Evolutionary conservation across 1,140 invertebrate species (phyloP).

Genomic region (Vollenhovia emeryi): DNA sequence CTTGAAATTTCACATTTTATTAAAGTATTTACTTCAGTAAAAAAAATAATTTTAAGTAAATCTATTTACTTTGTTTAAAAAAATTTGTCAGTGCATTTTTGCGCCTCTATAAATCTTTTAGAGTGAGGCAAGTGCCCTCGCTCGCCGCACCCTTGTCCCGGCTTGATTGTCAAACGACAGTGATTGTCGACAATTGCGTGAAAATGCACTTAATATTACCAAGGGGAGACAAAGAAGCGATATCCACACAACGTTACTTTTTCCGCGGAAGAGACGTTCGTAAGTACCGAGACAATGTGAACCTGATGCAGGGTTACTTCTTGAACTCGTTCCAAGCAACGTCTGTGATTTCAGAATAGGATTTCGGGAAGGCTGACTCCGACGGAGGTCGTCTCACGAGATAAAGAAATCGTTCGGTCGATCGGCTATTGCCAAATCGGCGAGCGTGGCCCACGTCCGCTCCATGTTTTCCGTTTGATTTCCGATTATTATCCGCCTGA

Average conservation of each 20-base stretch:
- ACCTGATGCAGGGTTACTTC: neutral
- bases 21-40: too few relatives aligned
- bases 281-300: neutral
- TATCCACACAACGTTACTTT: neutral
- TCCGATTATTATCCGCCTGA: conserved; percentile 62
- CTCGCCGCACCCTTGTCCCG: too few relatives aligned
- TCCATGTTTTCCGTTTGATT: conserved; percentile 61
- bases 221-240: neutral
- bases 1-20: too few relatives aligned
- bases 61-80: too few relatives aligned
- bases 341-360: neutral
- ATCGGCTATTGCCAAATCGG: conserved; percentile 62
- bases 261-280: neutral
- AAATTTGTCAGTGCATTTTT: too few relatives aligned
- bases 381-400: conserved; percentile 31
- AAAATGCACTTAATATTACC: neutral
- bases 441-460: conserved; percentile 14
- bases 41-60: too few relatives aligned
- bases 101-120: too few relatives aligned
- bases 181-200: neutral
- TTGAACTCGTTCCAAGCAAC: conserved; percentile 22
- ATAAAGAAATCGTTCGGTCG: conserved; percentile 65
- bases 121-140: too few relatives aligned
- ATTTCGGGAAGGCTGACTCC: neutral
- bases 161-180: neutral